Conservation (phyloP, 2,113 vertebrate species). For the Lanius collurio region DNA sequence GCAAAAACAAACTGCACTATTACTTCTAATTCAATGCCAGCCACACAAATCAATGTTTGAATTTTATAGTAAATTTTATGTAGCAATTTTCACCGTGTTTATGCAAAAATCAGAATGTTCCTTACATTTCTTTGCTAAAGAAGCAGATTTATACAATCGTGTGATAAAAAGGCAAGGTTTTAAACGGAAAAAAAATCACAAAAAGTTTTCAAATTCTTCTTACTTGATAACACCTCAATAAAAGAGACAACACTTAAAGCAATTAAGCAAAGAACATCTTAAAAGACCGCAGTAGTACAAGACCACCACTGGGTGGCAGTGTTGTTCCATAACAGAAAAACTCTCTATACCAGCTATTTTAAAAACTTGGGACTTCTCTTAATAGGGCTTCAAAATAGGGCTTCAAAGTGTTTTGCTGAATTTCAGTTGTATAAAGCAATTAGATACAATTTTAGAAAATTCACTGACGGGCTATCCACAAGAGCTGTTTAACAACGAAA, state of each 20-base stretch:
- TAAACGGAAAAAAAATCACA: not conserved
- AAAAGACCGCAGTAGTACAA: not conserved
- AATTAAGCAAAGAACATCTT: not conserved
- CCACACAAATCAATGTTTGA: not conserved
- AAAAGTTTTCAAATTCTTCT: not conserved
- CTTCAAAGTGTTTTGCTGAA: not conserved
- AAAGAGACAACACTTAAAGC: not conserved
- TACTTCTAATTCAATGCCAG: not conserved
- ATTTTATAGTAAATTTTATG: not conserved
- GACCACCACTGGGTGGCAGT: slow-evolving; percentile 44
- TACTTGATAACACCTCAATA: not conserved
- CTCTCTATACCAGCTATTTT: accelerated
- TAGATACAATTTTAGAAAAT: not conserved
- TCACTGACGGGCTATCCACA: not conserved
- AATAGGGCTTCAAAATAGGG: not conserved
- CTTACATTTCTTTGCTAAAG: not conserved
- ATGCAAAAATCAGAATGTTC: not conserved
- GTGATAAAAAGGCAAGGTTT: not conserved
- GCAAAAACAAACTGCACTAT: not conserved
- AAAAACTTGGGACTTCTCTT: not conserved
- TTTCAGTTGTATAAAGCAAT: not conserved
- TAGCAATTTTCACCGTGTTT: not conserved
- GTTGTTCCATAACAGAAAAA: not conserved
- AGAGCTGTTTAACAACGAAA: not conserved
- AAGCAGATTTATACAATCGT: not conserved